phyloP scores from a whole-genome alignment of 2,888 invertebrate species.

The Dyspetes luteomarginatus region DNA sequence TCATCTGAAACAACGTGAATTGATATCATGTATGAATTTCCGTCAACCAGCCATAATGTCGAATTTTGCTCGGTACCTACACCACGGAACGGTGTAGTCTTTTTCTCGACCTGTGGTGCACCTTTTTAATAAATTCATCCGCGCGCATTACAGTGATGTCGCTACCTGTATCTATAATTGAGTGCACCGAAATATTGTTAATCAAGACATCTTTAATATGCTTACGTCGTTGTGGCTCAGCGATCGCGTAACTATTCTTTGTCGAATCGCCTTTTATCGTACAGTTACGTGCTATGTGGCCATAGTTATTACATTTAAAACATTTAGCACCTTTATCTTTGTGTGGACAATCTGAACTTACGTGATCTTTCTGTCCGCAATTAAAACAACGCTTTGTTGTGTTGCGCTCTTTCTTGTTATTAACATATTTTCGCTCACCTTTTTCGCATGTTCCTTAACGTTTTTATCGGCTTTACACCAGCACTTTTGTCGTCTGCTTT shows the following conservation, averaged over 20 bases:
- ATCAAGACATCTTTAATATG: slow-evolving; percentile 47
- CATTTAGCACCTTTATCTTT: slow-evolving; percentile 42
- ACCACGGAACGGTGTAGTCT: slow-evolving; percentile 32
- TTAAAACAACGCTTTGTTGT: slow-evolving; percentile 24
- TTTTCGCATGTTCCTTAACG: background rate
- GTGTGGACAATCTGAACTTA: slow-evolving; percentile 29
- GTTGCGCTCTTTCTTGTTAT: background rate
- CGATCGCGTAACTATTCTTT: background rate
- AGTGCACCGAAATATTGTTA: slow-evolving; percentile 18
- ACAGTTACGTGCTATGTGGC: slow-evolving; percentile 42
- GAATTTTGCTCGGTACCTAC: slow-evolving; percentile 40
- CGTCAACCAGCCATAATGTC: slow-evolving; percentile 49
- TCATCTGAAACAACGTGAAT: slow-evolving; percentile 15
- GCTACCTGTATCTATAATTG: slow-evolving; percentile 59
- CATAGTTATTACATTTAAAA: slow-evolving; percentile 17
- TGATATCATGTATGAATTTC: background rate
- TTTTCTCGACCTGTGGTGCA: slow-evolving; percentile 9
- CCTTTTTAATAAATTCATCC: slow-evolving; percentile 32
- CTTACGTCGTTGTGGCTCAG: background rate
- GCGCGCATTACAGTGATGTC: slow-evolving; percentile 55
- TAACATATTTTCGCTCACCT: background rate
- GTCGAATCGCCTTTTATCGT: background rate
- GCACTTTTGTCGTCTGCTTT: background rate
- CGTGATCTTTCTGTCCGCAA: slow-evolving; percentile 25
- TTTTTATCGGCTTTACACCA: background rate